phyloP scores from a whole-genome alignment of 2,888 invertebrate species.

The Dolichomitus sp. region DNA sequence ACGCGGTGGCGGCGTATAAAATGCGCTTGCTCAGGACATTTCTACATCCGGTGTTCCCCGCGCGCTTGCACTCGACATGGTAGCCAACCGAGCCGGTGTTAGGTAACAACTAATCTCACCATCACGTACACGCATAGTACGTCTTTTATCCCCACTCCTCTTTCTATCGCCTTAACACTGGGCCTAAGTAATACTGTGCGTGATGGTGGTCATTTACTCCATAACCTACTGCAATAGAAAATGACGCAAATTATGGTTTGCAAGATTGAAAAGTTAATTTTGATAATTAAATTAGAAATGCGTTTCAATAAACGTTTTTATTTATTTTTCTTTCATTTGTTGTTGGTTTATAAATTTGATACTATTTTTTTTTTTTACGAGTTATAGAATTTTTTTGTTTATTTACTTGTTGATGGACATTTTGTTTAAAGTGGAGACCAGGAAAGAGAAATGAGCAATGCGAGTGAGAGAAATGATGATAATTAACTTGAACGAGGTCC shows the following conservation, averaged over 20 bases:
- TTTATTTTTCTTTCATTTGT: background rate
- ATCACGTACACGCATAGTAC: constrained; percentile 52
- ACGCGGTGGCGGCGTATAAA: constrained; percentile 45
- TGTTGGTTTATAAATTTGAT: no score
- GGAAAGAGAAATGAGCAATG: background rate
- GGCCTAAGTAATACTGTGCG: background rate
- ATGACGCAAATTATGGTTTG: background rate
- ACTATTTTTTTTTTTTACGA: background rate
- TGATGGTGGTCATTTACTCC: background rate
- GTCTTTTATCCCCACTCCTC: background rate
- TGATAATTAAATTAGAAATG: background rate
- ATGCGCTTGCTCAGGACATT: constrained; percentile 75
- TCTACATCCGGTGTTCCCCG: constrained; percentile 76
- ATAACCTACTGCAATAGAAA: background rate
- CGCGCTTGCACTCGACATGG: constrained; percentile 31
- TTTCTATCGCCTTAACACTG: background rate
- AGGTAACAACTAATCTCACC: constrained; percentile 72
- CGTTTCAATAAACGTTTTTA: background rate
- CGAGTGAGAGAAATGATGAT: constrained; percentile 15
- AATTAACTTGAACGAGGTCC: constrained; percentile 9
- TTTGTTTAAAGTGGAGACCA: background rate
- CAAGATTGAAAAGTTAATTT: background rate
- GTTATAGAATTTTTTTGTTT: background rate
- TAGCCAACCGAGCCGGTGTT: constrained; percentile 68
- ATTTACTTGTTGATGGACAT: background rate